Conservation (phyloP, 2,888 invertebrate genomes). For the Chromoteleia sp. region DNA sequence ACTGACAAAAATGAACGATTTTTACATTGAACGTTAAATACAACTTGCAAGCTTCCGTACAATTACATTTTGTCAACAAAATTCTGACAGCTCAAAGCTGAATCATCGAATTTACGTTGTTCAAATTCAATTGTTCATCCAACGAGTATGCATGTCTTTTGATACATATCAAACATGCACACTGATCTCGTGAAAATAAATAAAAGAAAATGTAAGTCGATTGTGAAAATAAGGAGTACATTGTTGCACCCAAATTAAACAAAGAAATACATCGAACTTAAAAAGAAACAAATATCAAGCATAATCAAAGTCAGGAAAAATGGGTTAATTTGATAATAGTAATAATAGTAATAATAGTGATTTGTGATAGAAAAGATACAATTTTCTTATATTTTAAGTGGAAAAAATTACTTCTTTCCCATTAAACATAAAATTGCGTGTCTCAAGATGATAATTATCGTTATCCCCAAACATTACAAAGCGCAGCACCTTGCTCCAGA, state of each 20-base stretch:
- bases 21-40: slow-evolving; percentile 12
- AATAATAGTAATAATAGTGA: background rate
- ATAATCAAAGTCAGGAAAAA: no score
- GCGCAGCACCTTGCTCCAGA: slow-evolving; percentile 12
- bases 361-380: no score
- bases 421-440: background rate
- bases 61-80: slow-evolving; percentile 4
- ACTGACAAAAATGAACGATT: slow-evolving; percentile 1
- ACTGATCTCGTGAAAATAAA: no score
- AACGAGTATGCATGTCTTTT: no score
- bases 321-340: background rate
- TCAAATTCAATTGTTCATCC: no score
- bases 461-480: slow-evolving; percentile 22
- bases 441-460: background rate
- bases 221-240: no score
- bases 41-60: slow-evolving; percentile 22
- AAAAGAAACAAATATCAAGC: no score
- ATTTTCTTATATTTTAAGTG: no score
- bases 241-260: no score
- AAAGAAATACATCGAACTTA: no score
- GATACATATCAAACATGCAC: no score
- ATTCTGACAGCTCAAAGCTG: background rate
- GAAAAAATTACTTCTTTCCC: background rate
- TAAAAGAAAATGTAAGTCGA: no score
- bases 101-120: slow-evolving; percentile 1